Base-by-base conservation (phyloP, 92 coral and sea anemone species). In the Zoanthus sociatus region DNA sequence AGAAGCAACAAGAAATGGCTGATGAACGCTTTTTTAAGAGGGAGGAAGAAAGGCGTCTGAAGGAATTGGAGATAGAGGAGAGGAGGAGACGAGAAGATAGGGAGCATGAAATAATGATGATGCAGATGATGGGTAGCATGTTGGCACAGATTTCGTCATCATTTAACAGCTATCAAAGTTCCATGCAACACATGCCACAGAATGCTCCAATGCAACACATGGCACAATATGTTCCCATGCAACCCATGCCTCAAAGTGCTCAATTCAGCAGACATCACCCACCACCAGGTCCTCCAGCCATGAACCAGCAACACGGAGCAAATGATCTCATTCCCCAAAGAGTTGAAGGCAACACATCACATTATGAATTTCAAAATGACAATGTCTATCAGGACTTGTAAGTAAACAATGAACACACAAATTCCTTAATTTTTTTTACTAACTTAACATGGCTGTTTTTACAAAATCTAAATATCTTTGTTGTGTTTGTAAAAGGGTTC, bases 31-130 rank as follows among this genome's bases (percentile, higher is more conserved):
- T 73, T n/a, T 73, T 73, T 54, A 71, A 71, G 76, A 71, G 44
- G 30, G 64, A n/a, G 64, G 64, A 77, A 53, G 82, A 53, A 53
- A 77, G 82, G 82, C 64, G 64, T 31, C 45, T 50, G 61, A 54
- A 50, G 45, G 45, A 77, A 20, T 21, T 50, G 44, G 37, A 20
- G 66, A 77, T 50, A 77, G 82, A 77, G 82, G 82, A 51, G 16
- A 77, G 44, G 42, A 77, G 44, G 18, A 77, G 82, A 50, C 63
- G 82, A 77, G 82, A 77, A 77, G 66, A 77, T 8, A 77, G 82
- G 82, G 66, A 48, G 82, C 82, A 77, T 77, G 82, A 77, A 77
- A 77, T 50, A 60, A 71, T 1, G 77, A 73, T 37, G 77, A 44
- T 73, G 55, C 53, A 73, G 42, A 77, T 77, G 67, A 77, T 48